Evolutionary conservation across 2,888 invertebrate species (phyloP).

Genomic region (Urechis unicinctus): DNA sequence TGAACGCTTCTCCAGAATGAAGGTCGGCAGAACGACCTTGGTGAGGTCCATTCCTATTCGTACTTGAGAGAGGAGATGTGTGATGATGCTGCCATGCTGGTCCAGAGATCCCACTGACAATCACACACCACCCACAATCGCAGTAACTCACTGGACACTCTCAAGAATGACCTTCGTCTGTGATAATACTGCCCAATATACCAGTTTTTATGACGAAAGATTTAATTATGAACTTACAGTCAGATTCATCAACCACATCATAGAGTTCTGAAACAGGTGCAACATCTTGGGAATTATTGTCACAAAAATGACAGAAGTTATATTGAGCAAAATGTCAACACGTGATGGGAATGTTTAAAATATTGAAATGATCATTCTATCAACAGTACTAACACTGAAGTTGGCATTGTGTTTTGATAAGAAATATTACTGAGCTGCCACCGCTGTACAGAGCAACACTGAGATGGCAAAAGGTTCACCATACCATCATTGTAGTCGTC

Average conservation of each 20-base stretch:
- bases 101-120: slow-evolving; percentile 76
- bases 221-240: slow-evolving; percentile 54
- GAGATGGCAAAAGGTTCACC: no score
- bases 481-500: slow-evolving; percentile 44
- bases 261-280: slow-evolving; percentile 63
- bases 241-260: slow-evolving; percentile 82
- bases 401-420: no score
- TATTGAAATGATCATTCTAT: no score
- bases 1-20: slow-evolving; percentile 93
- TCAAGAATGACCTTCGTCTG: neutral
- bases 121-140: slow-evolving; percentile 4
- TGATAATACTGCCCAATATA: neutral
- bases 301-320: slow-evolving; percentile 2
- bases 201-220: no score
- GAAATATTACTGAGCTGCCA: no score
- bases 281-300: neutral
- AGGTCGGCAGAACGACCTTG: slow-evolving; percentile 96
- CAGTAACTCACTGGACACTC: neutral
- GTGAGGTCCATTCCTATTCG: slow-evolving; percentile 99
- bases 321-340: no score
- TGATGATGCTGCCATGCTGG: slow-evolving; percentile 93
- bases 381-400: no score
- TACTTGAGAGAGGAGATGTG: slow-evolving; percentile 88
- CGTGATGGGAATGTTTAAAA: no score
- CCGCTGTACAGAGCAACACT: no score